phyloP scores from a whole-genome alignment of 2,113 vertebrate species.

The Isichthys henryi region DNA sequence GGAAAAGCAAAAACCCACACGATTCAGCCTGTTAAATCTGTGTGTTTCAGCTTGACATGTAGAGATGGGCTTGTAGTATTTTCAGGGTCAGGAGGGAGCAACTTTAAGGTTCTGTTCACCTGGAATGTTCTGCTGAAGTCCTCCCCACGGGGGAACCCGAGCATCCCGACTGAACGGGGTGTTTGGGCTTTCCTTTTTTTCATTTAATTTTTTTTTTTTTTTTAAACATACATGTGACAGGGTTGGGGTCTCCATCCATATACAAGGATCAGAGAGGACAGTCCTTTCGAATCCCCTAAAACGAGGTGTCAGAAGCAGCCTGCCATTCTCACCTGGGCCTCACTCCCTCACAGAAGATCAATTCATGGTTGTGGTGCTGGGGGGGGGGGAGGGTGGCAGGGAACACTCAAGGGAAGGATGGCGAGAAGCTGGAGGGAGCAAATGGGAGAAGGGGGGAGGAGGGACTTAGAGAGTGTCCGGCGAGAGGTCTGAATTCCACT shows the following conservation, averaged over 20 bases:
- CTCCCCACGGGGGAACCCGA: neutral
- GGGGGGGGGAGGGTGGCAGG: neutral
- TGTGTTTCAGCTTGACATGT: neutral
- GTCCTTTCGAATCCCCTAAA: neutral
- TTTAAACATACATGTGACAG: neutral
- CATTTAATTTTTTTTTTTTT: neutral
- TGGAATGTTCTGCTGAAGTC: neutral
- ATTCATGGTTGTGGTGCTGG: neutral
- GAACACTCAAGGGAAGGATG: neutral
- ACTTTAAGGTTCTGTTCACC: neutral
- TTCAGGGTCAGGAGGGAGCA: neutral
- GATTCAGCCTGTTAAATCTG: neutral
- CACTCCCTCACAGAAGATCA: neutral
- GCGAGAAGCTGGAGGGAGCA: neutral
- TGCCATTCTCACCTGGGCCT: neutral
- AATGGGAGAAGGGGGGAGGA: neutral
- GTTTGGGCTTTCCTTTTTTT: neutral
- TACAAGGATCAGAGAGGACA: neutral
- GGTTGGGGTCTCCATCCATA: neutral
- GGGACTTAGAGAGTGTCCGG: neutral
- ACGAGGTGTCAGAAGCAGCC: neutral
- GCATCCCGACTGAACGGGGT: neutral
- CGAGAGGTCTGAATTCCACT: neutral
- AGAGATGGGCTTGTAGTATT: neutral
- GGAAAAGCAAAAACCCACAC: neutral